A percentile compares a stretch with the other conserved stretches of the same genome.
phyloP scores from a whole-genome alignment of 1,140 invertebrate species.

The Saxidomus purpurata region DNA sequence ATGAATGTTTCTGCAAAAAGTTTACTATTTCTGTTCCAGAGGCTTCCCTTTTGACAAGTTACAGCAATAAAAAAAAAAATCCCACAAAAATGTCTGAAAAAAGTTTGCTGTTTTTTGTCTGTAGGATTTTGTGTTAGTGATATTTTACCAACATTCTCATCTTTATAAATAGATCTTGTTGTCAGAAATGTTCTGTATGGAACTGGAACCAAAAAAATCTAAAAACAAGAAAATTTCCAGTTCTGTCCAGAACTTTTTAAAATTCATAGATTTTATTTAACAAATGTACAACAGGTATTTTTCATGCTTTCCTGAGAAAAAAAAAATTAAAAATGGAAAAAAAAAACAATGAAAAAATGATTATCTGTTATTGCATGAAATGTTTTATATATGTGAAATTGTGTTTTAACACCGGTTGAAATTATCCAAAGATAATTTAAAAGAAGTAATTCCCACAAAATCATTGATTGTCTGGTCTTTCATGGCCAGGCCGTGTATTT shows the following conservation, averaged over 20 bases:
- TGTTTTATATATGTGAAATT: conserved; percentile 34
- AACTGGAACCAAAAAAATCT: conserved; percentile 50
- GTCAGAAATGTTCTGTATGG: conserved; percentile 23
- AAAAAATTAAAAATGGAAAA: background rate
- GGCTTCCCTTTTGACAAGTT: background rate
- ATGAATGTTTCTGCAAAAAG: background rate
- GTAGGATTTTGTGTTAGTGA: conserved; percentile 39
- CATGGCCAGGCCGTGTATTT: background rate
- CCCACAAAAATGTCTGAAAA: background rate
- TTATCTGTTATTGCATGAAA: conserved; percentile 28
- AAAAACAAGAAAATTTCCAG: conserved; percentile 28
- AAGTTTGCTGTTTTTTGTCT: conserved; percentile 16
- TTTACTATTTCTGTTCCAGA: conserved; percentile 11
- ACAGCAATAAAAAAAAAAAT: conserved; percentile 33
- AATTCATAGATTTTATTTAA: conserved; percentile 46
- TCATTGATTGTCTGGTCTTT: background rate
- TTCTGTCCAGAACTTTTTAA: conserved; percentile 21
- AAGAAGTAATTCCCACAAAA: background rate
- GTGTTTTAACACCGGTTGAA: conserved; percentile 43
- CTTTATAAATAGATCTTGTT: conserved; percentile 53
- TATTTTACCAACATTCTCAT: conserved; percentile 48
- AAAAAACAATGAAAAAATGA: background rate
- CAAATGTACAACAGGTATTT: conserved; percentile 2
- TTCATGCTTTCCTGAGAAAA: conserved; percentile 13
- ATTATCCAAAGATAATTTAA: conserved; percentile 36